Evolutionary conservation across 2,797 vertebrate species (phyloP).

Genomic region (Fistularia commersonii): DNA sequence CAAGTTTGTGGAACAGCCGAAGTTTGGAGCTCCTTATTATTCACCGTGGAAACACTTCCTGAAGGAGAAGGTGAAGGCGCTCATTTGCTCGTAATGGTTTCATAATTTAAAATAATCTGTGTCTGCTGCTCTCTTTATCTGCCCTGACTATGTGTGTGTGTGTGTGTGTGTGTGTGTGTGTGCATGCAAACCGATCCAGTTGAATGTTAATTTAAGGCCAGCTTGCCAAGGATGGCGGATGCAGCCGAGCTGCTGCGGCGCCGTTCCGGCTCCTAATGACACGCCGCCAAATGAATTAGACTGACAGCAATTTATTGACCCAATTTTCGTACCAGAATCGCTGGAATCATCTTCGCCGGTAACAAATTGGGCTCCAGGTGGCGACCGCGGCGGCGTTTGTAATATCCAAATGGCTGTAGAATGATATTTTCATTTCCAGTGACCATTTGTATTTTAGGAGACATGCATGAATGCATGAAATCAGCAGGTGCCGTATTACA

Average conservation of each 20-base stretch:
- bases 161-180: conserved; percentile 1
- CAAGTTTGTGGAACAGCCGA: conserved; percentile 33
- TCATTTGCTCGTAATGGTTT: conserved; percentile 19
- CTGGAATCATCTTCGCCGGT: conserved; percentile 53
- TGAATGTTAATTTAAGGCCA: conserved; percentile 52
- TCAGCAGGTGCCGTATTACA: no score
- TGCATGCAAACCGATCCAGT: conserved; percentile 32
- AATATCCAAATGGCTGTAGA: background rate
- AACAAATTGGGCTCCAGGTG: conserved; percentile 46
- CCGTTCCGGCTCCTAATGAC: conserved; percentile 58
- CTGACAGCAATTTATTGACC: conserved; percentile 70
- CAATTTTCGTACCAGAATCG: conserved; percentile 53
- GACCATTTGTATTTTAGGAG: no score
- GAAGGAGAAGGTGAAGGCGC: conserved; percentile 42
- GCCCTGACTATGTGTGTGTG: conserved; percentile 1
- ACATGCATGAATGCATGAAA: no score
- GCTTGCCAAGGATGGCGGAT: conserved; percentile 45
- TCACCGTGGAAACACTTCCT: conserved; percentile 22
- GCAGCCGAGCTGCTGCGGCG: conserved; percentile 37
- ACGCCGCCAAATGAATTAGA: conserved; percentile 59
- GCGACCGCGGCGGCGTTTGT: conserved; percentile 3
- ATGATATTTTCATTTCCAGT: no score
- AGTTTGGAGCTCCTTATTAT: conserved; percentile 31
- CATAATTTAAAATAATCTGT: conserved; percentile 33
- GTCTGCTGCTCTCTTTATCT: conserved; percentile 29